These are phyloP conservation scores for Anabacerthia variegaticeps DNA, from an alignment of 2,797 vertebrate genomes.

Conservation along the genomic window DNA sequence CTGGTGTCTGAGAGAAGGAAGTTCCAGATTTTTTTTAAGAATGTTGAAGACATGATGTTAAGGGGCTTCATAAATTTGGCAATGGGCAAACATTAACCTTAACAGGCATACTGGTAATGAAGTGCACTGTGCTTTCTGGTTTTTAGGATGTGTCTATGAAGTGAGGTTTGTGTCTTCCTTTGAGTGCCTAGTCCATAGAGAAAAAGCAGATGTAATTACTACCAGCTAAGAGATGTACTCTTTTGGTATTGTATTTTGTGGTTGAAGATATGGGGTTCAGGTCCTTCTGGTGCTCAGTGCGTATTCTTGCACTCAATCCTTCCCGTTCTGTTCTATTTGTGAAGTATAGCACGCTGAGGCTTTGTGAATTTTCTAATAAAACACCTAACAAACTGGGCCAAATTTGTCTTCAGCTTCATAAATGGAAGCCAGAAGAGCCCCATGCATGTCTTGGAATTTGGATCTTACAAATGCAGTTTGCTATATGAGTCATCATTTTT, in stretches of 20 bases:
- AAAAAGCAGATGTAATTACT: not conserved
- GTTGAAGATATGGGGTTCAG: not conserved
- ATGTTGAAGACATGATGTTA: not conserved
- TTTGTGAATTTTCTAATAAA: conserved; percentile 14
- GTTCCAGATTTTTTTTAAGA: not conserved
- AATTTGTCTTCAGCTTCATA: conserved; percentile 30
- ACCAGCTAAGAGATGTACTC: not conserved
- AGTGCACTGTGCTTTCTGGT: not conserved
- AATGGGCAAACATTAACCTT: not conserved
- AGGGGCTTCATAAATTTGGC: not conserved
- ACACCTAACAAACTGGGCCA: conserved; percentile 9
- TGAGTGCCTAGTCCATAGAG: not conserved
- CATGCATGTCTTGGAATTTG: conserved; percentile 25
- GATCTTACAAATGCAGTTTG: conserved; percentile 41
- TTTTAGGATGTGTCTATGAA: not conserved
- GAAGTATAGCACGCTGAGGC: not conserved
- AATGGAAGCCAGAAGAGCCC: conserved; percentile 1
- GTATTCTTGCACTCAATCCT: not conserved
- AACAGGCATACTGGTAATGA: not conserved
- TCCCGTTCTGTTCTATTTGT: not conserved
- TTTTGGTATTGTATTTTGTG: not conserved
- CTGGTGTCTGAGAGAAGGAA: not conserved
- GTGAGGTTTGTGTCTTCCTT: not conserved
- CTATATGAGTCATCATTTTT: conserved; percentile 29
- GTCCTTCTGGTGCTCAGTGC: conserved; percentile 7